These are phyloP conservation scores for Iphiclides podalirius DNA, from an alignment of 2,888 invertebrate species.

Conservation along the genomic window DNA sequence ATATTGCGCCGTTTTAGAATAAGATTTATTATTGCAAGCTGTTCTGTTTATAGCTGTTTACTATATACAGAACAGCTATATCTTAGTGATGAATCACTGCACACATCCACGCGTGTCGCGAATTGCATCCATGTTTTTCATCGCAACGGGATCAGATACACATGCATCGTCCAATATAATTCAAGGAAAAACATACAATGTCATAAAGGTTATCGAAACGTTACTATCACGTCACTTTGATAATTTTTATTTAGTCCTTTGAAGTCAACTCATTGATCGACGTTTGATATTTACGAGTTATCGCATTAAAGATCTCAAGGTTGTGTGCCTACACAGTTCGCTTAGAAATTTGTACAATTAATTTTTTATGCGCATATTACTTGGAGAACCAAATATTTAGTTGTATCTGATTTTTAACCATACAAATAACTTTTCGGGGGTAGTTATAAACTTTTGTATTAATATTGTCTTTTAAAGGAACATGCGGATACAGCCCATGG, in stretches of 20 bases:
- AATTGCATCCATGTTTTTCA: constrained; percentile 2
- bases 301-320: constrained; percentile 15
- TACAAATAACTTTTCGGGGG: too few relatives aligned
- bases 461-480: too few relatives aligned
- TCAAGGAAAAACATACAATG: constrained; percentile 6
- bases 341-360: not conserved
- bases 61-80: too few relatives aligned
- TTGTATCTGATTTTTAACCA: not conserved
- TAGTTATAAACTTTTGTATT: too few relatives aligned
- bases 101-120: constrained; percentile 1
- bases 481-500: too few relatives aligned
- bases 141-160: not conserved
- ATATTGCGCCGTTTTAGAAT: not conserved
- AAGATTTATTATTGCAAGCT: not conserved
- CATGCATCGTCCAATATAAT: not conserved
- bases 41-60: constrained; percentile 8
- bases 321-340: not conserved
- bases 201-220: constrained; percentile 14
- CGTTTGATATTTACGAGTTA: constrained; percentile 16
- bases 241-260: constrained; percentile 7
- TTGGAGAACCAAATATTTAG: not conserved
- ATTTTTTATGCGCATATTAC: not conserved
- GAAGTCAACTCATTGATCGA: constrained; percentile 8
- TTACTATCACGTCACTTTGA: constrained; percentile 2
- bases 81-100: constrained; percentile 13